Conservation (phyloP, 1,140 invertebrate species). For the Augochlora pura region DNA sequence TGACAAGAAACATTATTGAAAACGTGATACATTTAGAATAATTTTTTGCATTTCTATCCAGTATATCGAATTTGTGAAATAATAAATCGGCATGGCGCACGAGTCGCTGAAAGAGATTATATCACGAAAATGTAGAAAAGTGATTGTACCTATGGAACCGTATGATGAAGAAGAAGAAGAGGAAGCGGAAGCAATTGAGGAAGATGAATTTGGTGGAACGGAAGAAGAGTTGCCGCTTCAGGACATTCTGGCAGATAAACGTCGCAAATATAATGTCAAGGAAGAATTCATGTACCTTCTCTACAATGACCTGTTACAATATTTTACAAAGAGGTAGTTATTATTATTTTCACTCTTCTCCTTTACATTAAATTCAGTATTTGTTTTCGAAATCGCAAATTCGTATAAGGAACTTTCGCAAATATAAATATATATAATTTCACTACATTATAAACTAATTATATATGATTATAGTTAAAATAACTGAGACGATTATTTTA, state of each 20-base stretch:
- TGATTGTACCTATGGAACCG: not conserved
- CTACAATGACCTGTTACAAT: slow-evolving; percentile 56
- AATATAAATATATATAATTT: too few relatives aligned
- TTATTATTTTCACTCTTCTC: not conserved
- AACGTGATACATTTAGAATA: not conserved
- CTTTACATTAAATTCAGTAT: not conserved
- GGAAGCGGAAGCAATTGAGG: slow-evolving; percentile 14
- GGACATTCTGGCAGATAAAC: slow-evolving; percentile 54
- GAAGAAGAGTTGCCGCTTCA: slow-evolving; percentile 41
- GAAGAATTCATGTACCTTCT: slow-evolving; percentile 58
- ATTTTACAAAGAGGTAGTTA: slow-evolving; percentile 56
- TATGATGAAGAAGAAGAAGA: slow-evolving; percentile 8
- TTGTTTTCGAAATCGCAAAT: too few relatives aligned
- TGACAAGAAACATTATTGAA: not conserved
- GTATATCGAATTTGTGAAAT: not conserved
- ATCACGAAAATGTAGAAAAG: slow-evolving; percentile 35
- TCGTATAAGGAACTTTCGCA: too few relatives aligned
- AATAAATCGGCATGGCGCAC: not conserved
- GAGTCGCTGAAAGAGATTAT: slow-evolving; percentile 19
- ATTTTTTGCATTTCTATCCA: not conserved
- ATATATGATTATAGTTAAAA: too few relatives aligned
- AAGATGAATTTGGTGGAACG: not conserved
- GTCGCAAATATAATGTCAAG: slow-evolving; percentile 45
- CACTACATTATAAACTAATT: too few relatives aligned
- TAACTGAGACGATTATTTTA: too few relatives aligned